phyloP scores from a whole-genome alignment of 2,113 vertebrate species.

The cattle (Bos taurus) region ARS-UCD2.0 NC_037349.1:5975501-5976000 shows the following conservation, averaged over 20 bases:
- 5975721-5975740: background rate
- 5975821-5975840: background rate
- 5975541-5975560: background rate
- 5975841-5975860: background rate
- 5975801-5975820: background rate
- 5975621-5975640: background rate
- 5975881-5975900: background rate
- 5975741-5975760: background rate
- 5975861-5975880: background rate
- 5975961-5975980: background rate
- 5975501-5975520: background rate
- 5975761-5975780: background rate
- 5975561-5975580: background rate
- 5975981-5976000: background rate
- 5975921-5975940: too few relatives aligned
- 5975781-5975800: background rate
- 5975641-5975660: background rate
- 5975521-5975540: background rate
- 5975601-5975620: background rate
- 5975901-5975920: background rate
- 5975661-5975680: background rate
- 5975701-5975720: background rate
- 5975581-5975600: background rate
- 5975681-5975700: background rate
- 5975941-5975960: background rate